These are phyloP conservation scores for Globicephala melas DNA, from an alignment of 2,113 vertebrate species.

Conservation along the genomic window DNA sequence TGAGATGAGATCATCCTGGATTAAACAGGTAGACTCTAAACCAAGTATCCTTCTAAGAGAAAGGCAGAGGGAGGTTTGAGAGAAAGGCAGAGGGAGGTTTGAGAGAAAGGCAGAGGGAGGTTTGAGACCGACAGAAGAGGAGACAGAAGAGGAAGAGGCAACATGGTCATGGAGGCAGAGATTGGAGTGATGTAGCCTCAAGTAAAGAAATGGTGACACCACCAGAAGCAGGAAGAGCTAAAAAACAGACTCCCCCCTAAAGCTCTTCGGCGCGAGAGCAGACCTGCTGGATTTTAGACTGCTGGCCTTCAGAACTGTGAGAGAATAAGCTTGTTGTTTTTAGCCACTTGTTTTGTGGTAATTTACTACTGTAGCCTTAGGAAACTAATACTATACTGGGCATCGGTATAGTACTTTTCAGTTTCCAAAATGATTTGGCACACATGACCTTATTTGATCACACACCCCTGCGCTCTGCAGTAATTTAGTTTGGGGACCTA, in stretches of 20 bases:
- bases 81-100: background rate
- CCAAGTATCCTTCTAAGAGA: background rate
- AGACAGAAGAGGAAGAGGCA: background rate
- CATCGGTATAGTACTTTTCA: background rate
- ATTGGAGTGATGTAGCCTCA: background rate
- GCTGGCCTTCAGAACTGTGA: background rate
- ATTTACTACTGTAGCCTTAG: background rate
- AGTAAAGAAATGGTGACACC: background rate
- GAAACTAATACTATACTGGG: background rate
- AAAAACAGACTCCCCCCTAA: background rate
- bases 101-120: background rate
- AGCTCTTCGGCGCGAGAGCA: background rate
- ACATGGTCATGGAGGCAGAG: accelerated
- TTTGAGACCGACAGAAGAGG: background rate
- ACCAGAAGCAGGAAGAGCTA: background rate
- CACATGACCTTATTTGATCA: background rate
- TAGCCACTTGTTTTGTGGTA: background rate
- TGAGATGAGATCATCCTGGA: background rate
- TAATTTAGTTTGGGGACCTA: background rate
- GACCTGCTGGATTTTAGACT: background rate
- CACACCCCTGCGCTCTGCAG: background rate
- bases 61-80: background rate
- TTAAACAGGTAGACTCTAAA: background rate
- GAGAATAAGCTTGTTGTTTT: background rate
- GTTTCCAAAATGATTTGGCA: background rate